A percentile compares a stretch with the other conserved stretches of the same genome.
Conservation (phyloP, 92 coral and sea anemone genomes). For the Paragorgia papillata region DNA sequence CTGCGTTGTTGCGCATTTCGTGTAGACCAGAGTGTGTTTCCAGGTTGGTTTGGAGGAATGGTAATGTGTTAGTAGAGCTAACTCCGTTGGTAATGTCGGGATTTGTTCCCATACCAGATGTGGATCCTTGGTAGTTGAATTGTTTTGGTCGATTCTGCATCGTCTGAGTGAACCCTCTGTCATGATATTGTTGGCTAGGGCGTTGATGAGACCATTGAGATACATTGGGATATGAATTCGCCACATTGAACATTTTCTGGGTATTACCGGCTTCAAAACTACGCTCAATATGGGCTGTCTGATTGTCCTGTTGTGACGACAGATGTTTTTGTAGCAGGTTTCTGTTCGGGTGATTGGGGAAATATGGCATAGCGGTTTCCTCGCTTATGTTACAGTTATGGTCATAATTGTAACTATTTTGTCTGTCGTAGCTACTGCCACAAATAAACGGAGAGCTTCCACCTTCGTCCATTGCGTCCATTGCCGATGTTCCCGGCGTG, state of each 20-base stretch:
- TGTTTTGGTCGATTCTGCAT: not conserved
- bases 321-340: constrained; percentile 25
- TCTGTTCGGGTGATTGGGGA: not conserved
- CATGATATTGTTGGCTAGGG: not conserved
- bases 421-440: not conserved
- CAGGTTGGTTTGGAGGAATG: not conserved
- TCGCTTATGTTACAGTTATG: constrained; percentile 22
- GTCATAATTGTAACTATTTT: constrained; percentile 23
- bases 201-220: not conserved
- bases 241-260: not conserved
- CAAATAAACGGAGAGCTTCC: not conserved
- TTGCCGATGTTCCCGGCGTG: not conserved
- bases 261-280: not conserved
- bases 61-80: not conserved
- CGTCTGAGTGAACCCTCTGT: not conserved
- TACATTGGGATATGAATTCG: not conserved
- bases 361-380: not conserved
- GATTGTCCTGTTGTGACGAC: constrained; percentile 33
- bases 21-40: not conserved
- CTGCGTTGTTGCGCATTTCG: constrained; percentile 8
- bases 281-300: not conserved
- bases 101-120: not conserved
- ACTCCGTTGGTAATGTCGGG: not conserved
- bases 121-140: not conserved
- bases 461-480: constrained; percentile 9